These are phyloP conservation scores for Manacus vitellinus DNA, from an alignment of 2,113 vertebrate species.

Conservation along the genomic window DNA sequence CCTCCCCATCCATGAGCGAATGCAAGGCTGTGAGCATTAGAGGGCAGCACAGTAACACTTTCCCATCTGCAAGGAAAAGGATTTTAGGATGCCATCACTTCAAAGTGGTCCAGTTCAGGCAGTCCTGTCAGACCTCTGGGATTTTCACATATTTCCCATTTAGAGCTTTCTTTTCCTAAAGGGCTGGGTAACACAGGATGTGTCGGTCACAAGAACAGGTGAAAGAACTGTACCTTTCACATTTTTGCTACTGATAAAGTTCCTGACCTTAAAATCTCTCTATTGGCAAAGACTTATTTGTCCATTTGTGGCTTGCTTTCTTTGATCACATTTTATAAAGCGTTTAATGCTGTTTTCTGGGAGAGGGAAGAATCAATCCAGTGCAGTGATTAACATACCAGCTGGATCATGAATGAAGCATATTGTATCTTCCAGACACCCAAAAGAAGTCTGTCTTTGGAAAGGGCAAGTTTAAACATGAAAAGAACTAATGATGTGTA, in stretches of 20 bases:
- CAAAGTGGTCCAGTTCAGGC: not conserved
- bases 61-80: not conserved
- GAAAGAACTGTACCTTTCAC: not conserved
- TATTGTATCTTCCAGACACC: not conserved
- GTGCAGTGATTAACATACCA: not conserved
- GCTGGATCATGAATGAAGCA: not conserved
- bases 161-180: not conserved
- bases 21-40: conserved; percentile 42
- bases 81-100: not conserved
- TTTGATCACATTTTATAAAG: not conserved
- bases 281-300: not conserved
- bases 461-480: conserved; percentile 56
- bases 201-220: not conserved
- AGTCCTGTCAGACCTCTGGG: not conserved
- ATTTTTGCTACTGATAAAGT: not conserved
- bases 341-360: not conserved
- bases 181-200: not conserved
- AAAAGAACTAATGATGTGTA: conserved; percentile 53
- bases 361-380: not conserved
- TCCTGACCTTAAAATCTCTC: not conserved
- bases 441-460: not conserved
- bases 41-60: conserved; percentile 69
- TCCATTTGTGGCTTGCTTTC: not conserved
- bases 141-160: accelerated
- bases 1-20: not conserved